These are phyloP conservation scores for Endomychus coccineus DNA, from an alignment of 2,888 invertebrate species.

Conservation along the genomic window DNA sequence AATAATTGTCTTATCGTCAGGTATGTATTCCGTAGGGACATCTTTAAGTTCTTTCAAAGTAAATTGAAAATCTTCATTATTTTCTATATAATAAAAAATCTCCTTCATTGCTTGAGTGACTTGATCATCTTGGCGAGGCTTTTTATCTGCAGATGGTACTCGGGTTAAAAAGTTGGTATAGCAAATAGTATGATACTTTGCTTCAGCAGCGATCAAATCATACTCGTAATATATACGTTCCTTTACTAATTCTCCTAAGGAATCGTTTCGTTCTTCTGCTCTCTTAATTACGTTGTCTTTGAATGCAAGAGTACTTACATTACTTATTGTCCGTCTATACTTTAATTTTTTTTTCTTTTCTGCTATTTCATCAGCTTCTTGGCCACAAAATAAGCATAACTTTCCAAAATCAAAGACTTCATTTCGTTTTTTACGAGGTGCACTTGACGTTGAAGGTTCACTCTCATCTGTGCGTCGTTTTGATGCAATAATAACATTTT, in stretches of 20 bases:
- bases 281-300: slow-evolving; percentile 34
- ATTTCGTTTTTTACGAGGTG: slow-evolving; percentile 19
- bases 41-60: slow-evolving; percentile 33
- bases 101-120: slow-evolving; percentile 36
- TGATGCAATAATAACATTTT: slow-evolving; percentile 1
- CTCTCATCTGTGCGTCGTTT: slow-evolving; percentile 4
- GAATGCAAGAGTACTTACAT: slow-evolving; percentile 33
- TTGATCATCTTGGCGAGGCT: slow-evolving; percentile 33
- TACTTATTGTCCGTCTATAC: slow-evolving; percentile 30
- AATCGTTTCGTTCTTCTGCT: slow-evolving; percentile 35
- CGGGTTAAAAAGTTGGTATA: slow-evolving; percentile 32
- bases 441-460: slow-evolving; percentile 16
- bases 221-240: slow-evolving; percentile 20
- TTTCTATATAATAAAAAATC: slow-evolving; percentile 32
- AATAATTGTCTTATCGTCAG: slow-evolving; percentile 31
- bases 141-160: slow-evolving; percentile 29
- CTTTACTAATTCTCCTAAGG: slow-evolving; percentile 23
- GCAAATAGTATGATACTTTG: slow-evolving; percentile 36
- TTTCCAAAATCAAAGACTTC: slow-evolving; percentile 21
- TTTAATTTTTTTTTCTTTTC: slow-evolving; percentile 11
- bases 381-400: slow-evolving; percentile 21
- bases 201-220: slow-evolving; percentile 26
- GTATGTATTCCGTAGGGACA: slow-evolving; percentile 31
- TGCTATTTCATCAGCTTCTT: slow-evolving; percentile 17
- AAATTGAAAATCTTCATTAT: slow-evolving; percentile 34